Evolutionary conservation across 1,140 invertebrate genomes (phyloP), one percentile per base, ranked within the genome.

Genomic region (Pseudobourletiella spinata): DNA sequence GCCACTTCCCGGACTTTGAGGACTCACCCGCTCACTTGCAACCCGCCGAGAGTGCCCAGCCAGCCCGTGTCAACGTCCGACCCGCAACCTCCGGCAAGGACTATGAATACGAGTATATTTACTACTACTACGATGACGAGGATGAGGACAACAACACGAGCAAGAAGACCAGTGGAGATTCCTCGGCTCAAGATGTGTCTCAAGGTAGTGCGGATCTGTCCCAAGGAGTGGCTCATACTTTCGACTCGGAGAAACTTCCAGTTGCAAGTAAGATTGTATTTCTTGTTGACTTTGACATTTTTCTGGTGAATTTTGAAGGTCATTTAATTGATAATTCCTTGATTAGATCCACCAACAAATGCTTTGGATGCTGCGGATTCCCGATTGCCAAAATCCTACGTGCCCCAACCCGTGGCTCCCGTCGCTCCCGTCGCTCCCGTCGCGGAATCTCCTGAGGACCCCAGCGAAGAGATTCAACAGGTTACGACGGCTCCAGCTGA

Each of bases 101-200:
- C 69, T 91, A 92, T 70, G 89, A 92, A 74, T 91, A 91, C 72
- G 89, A 91, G 73, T 92, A 92, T 68, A 86, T 91, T 20, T 92
- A 92, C 71, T 92, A 92, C 72, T 91, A 92, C 70, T 89, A 91
- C 63, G 87, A 90, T 65, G 70, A 72, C 50, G 71, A 71, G 24
- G 87, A 89, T 62, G 87, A 89, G 1, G 71, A 69, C 18, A 85
- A 85, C 25, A 43, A 28, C 15, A 64, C 59, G 15, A 59, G 25
- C 14, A 61, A 54, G 46, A 50, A 50, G 29, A 39, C 59, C 4
- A n/a, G 26, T 2, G 22, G 26, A 14, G 50, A 54, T 18, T 43
- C 11, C 11, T n/a, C n/a, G n/a, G n/a, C n/a, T n/a, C n/a, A n/a
- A n/a, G n/a, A n/a, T n/a, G n/a, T n/a, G n/a, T n/a, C n/a, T n/a